Base-by-base conservation (phyloP, 1,140 invertebrate genomes). In the Thaumatotibia leucotreta region DNA sequence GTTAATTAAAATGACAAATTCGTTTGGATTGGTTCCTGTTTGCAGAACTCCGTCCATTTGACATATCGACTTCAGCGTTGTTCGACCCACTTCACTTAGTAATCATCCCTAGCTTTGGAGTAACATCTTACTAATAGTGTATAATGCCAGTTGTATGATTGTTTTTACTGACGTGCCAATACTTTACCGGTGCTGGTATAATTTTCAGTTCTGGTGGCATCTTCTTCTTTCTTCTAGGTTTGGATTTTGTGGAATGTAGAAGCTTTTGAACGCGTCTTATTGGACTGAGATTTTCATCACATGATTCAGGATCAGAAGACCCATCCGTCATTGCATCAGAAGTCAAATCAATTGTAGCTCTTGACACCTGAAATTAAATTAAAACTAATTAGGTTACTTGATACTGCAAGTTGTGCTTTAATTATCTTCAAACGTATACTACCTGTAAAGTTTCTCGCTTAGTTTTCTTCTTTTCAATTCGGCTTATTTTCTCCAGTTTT, bases 181-280 rank as follows among this genome's bases (percentile, higher is more conserved):
- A 45, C 39, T 45, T 79, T 84, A 91, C 91, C 65, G 89, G 88
- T 61, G 91, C 91, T 63, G 84, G 89, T 61, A 92, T 88, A 39
- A 93, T 92, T 82, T 91, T 92, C 9, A 93, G 79, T 80, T 93
- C 92, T 31, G 92, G 92, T 32, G 92, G 92, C 92, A 93, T 93
- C 75, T 91, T 88, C 73, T 91, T 91, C 76, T 88, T 91, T 67
- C 91, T 82, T 49, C 84, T 76, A 10, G 81, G 75, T 72, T 92
- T 92, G 33, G 71, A 63, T 73, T 84, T 89, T 11, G 83, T 79
- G 5, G 79, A 80, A 66, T 84, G 81, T 31, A 91, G 73, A 14
- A 89, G 74, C 75, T 88, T 92, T 39, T 89, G 86, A 2, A 88
- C 76, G 76, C 84, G 76, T 77, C 88, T 84, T 22, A 91, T 74